Evolutionary conservation across 1,140 invertebrate genomes (phyloP), one percentile per base, ranked within the genome.

Genomic region (Meloidogyne floridensis): DNA sequence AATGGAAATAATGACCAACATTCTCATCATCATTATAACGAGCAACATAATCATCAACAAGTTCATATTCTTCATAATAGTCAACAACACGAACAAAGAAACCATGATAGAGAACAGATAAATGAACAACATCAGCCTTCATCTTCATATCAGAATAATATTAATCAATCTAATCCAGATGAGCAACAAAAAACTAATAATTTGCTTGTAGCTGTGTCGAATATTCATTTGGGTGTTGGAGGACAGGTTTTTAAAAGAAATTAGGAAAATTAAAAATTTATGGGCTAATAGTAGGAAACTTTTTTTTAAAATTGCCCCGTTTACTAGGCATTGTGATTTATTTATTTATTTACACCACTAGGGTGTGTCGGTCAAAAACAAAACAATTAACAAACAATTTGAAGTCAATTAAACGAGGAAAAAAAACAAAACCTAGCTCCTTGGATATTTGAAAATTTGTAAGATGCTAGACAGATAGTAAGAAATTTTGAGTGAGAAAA

Each of bases 181-280:
- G 72, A 54, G 3, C 42, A 53, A 32, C n/a, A 74, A 47, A 47
- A 32, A 32, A 32, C 32, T 32, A 32, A 74, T 51, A 47, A 74
- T 51, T 8, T 74, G 18, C 18, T 74, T 74, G 53, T 74, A 47
- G 72, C 43, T n/a, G 53, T 74, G 72, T 3, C 72, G 6, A 74
- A 74, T 74, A 74, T 74, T 5, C 72, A 74, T 74, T 6, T 74
- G 5, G n/a, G 13, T 15, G 8, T 54, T 47, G 72, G 72, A 18
- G 72, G 72, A 74, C 72, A 74, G 72, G 72, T 74, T 74, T 42
- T 6, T 4, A 13, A 4, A 3, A 20, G 32, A 71, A 42, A 42
- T 18, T 42, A 1, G 5, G 70, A 71, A 71, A 32, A 32, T 32
- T 32, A 32, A 2, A 32, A 32, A 32, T 32, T 32, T 20, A 1